phyloP scores from a whole-genome alignment of 1,140 invertebrate species.

The Bemisia tabaci region DNA sequence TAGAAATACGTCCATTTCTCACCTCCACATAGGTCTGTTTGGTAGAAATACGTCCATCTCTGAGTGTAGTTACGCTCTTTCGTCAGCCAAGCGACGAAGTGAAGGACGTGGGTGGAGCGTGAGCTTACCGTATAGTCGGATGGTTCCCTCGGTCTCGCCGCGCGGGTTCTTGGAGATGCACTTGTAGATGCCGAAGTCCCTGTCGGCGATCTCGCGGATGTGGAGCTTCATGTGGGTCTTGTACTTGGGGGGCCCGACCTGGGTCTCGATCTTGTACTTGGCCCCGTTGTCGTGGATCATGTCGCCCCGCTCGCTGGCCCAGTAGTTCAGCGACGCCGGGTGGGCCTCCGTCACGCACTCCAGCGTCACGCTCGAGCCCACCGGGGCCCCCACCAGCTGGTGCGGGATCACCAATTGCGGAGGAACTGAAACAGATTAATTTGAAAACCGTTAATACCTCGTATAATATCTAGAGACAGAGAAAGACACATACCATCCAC shows the following conservation, averaged over 20 bases:
- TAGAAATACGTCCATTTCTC: too few relatives aligned
- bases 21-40: too few relatives aligned
- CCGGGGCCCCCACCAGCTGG: constrained; percentile 69
- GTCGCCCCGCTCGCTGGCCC: constrained; percentile 70
- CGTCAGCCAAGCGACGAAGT: too few relatives aligned
- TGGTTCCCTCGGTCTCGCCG: constrained; percentile 81
- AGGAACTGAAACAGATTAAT: constrained; percentile 66
- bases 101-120: too few relatives aligned
- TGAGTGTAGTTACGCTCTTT: too few relatives aligned
- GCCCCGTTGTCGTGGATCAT: constrained; percentile 68
- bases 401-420: constrained; percentile 83
- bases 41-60: too few relatives aligned
- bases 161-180: constrained; percentile 86
- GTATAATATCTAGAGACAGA: too few relatives aligned
- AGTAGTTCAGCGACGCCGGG: constrained; percentile 81
- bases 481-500: too few relatives aligned
- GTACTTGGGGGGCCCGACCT: constrained; percentile 49
- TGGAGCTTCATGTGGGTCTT: constrained; percentile 68
- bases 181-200: constrained; percentile 76
- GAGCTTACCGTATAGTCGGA: constrained; percentile 80
- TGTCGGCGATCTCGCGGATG: constrained; percentile 53
- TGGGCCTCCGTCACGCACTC: constrained; percentile 83
- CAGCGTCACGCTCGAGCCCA: constrained; percentile 63
- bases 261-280: constrained; percentile 52
- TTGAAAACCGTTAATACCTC: too few relatives aligned